These are phyloP conservation scores for Luperina nickerlii DNA, from an alignment of 2,888 invertebrate species.

Conservation along the genomic window DNA sequence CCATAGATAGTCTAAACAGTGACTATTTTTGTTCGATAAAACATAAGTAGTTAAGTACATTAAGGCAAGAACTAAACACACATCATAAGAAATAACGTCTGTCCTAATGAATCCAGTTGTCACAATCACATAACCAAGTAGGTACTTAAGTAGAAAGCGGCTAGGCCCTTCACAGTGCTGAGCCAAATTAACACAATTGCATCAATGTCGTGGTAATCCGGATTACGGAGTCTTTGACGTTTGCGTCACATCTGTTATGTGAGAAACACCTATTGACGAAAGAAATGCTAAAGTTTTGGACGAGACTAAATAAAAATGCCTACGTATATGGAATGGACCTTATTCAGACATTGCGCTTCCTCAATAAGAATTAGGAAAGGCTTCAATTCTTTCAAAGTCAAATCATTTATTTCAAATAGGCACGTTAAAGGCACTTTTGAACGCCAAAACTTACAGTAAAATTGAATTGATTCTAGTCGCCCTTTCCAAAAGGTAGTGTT, in stretches of 20 bases:
- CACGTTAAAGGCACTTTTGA: too few species aligned
- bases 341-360: neutral
- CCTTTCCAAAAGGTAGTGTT: too few species aligned
- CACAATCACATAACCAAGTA: slow-evolving; percentile 1
- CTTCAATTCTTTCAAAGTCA: too few species aligned
- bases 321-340: neutral
- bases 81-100: neutral
- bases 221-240: slow-evolving; percentile 42
- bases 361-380: neutral
- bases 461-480: too few species aligned
- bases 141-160: slow-evolving; percentile 48
- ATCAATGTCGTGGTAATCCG: slow-evolving; percentile 56
- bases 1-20: neutral
- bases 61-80: neutral
- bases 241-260: slow-evolving; percentile 45
- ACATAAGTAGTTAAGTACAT: neutral
- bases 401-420: too few species aligned
- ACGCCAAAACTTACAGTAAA: too few species aligned
- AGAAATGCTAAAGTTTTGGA: neutral
- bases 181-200: slow-evolving; percentile 50
- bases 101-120: slow-evolving; percentile 9
- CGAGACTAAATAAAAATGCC: neutral
- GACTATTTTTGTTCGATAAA: neutral
- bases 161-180: slow-evolving; percentile 42
- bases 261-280: slow-evolving; percentile 31